These are phyloP conservation scores for Dynastes hyllus DNA, from an alignment of 2,888 invertebrate species.

Conservation along the genomic window DNA sequence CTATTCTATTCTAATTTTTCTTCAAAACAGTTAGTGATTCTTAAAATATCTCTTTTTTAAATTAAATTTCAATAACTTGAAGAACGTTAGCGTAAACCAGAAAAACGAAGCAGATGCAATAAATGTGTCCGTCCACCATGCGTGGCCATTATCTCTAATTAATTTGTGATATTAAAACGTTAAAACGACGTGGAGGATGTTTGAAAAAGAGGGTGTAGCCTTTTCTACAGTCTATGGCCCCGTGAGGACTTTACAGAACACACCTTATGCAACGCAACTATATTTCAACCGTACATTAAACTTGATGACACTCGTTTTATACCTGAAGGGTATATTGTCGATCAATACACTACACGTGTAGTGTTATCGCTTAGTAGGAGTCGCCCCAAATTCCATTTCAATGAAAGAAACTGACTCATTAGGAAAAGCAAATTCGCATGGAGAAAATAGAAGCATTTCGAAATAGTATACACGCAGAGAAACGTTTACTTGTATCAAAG, in stretches of 20 bases:
- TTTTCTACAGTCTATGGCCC: neutral
- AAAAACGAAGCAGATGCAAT: too few species aligned
- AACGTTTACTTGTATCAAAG: too few species aligned
- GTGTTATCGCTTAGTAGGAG: neutral
- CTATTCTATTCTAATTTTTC: too few species aligned
- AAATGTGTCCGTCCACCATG: too few species aligned
- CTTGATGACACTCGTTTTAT: constrained; percentile 29
- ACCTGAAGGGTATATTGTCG: constrained; percentile 1
- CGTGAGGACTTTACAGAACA: neutral
- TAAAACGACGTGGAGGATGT: neutral
- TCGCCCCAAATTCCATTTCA: constrained; percentile 16
- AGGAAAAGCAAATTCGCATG: neutral
- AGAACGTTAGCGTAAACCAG: too few species aligned
- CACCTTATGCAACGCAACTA: constrained; percentile 14
- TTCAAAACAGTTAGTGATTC: too few species aligned
- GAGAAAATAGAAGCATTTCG: neutral
- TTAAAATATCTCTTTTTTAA: too few species aligned
- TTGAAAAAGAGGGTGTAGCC: neutral
- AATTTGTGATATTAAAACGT: constrained; percentile 8
- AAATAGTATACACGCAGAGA: too few species aligned
- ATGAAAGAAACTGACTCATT: neutral
- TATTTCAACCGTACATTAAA: constrained; percentile 31
- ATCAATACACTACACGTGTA: constrained; percentile 36
- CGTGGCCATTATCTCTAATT: neutral
- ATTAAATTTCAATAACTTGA: too few species aligned